A percentile compares a stretch with the other conserved stretches of the same genome.
Evolutionary conservation across 2,888 invertebrate genomes (phyloP).

Genomic region (Phyto melanocephala): DNA sequence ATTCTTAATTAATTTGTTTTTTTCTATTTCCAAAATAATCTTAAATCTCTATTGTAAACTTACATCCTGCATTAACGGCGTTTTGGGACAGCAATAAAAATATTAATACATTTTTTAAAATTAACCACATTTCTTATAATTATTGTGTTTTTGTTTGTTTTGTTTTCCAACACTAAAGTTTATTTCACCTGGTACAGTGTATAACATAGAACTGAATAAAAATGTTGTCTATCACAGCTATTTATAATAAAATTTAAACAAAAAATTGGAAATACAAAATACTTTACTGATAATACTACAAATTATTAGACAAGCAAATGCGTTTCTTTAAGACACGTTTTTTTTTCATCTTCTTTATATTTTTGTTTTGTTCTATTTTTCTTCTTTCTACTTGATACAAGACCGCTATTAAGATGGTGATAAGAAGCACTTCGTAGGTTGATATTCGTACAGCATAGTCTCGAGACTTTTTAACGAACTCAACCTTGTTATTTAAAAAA

Average conservation of each 20-base stretch:
- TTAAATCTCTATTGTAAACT: neutral
- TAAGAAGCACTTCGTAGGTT: slow-evolving; percentile 7
- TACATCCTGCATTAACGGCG: slow-evolving; percentile 19
- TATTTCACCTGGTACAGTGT: neutral
- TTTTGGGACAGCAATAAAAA: neutral
- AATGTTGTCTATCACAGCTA: slow-evolving; percentile 32
- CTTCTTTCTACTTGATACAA: neutral
- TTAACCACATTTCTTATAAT: slow-evolving; percentile 19
- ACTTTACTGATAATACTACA: slow-evolving; percentile 13
- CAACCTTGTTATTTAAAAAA: slow-evolving; percentile 4
- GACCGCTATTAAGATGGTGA: neutral
- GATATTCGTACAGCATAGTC: slow-evolving; percentile 14
- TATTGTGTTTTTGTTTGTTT: neutral
- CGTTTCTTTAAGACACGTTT: slow-evolving; percentile 18
- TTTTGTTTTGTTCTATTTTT: too few relatives aligned
- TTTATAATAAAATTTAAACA: slow-evolving; percentile 29
- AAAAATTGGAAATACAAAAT: neutral
- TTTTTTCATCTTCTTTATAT: neutral
- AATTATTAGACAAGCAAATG: neutral
- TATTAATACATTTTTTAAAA: slow-evolving; percentile 2
- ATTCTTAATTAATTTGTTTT: neutral
- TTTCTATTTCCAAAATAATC: too few relatives aligned
- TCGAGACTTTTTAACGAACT: slow-evolving; percentile 42
- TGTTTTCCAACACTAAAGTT: neutral
- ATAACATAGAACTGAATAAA: neutral